Percentiles rank a stretch among this genome's conserved stretches.
Conservation (phyloP, 2,797 vertebrate species). For the Pangasius macronema region DNA sequence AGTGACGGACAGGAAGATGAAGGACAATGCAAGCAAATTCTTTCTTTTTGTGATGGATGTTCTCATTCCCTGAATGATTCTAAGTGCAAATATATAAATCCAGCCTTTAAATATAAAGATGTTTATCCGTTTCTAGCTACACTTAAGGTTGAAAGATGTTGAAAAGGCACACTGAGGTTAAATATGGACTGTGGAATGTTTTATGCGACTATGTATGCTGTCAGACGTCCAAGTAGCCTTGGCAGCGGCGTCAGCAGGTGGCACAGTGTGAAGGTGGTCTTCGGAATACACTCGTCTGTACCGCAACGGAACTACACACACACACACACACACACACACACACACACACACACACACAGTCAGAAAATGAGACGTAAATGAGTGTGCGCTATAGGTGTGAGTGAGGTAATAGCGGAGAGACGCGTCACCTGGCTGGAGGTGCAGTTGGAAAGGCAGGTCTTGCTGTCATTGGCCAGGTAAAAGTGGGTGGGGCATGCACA, state of each 20-base stretch:
- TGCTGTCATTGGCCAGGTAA: conserved; percentile 90
- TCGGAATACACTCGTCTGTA: conserved; percentile 97
- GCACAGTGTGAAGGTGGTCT: too few species aligned
- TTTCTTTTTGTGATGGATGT: background rate
- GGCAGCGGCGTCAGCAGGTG: too few species aligned
- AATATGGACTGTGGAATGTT: background rate
- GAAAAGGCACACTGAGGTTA: background rate
- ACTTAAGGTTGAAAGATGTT: too few species aligned
- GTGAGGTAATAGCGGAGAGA: background rate
- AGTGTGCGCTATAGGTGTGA: background rate
- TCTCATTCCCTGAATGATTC: too few species aligned
- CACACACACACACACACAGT: conserved; percentile 9
- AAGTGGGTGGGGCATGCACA: conserved; percentile 97
- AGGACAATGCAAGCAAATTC: background rate
- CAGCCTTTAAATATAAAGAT: background rate
- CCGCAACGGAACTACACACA: conserved; percentile 89
- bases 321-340: conserved; percentile 17
- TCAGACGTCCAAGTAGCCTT: too few species aligned
- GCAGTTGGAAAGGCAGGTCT: conserved; percentile 94
- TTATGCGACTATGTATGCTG: too few species aligned
- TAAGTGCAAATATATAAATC: background rate
- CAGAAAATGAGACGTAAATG: background rate
- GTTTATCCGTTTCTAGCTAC: too few species aligned
- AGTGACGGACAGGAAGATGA: background rate
- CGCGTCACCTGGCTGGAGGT: conserved; percentile 90